These are phyloP conservation scores for Chaetodon trifascialis DNA, from an alignment of 2,113 vertebrate species.

Conservation along the genomic window DNA sequence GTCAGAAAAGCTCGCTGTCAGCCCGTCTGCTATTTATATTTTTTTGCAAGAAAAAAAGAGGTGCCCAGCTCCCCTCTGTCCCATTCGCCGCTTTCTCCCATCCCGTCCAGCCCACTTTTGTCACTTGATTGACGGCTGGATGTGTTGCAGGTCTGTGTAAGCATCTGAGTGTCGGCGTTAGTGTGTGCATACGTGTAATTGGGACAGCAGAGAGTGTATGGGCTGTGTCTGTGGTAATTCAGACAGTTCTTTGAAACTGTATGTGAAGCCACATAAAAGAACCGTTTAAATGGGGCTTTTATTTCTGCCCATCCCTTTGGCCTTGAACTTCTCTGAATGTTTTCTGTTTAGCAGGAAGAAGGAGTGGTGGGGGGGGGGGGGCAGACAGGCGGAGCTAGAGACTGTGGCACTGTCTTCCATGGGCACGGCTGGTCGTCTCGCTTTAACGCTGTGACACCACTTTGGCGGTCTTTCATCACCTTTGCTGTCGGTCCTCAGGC, in stretches of 20 bases:
- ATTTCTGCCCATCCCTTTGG: conserved; percentile 35
- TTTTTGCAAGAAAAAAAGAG: conserved; percentile 32
- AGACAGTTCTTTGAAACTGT: conserved; percentile 46
- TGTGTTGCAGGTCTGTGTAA: conserved; percentile 23
- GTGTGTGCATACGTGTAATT: conserved; percentile 21
- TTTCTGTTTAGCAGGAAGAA: conserved; percentile 37
- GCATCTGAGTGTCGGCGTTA: not conserved
- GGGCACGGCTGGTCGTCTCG: conserved; percentile 39
- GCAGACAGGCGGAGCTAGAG: conserved; percentile 3
- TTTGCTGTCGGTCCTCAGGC: conserved; percentile 34
- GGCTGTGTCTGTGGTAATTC: conserved; percentile 41
- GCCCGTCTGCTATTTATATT: conserved; percentile 51
- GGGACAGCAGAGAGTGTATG: conserved; percentile 20
- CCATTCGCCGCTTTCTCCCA: conserved; percentile 4
- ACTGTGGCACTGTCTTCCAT: conserved; percentile 11
- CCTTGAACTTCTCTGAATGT: conserved; percentile 61
- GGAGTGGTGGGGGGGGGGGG: not conserved
- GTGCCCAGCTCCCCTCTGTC: conserved; percentile 17
- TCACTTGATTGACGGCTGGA: conserved; percentile 36
- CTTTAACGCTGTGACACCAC: conserved; percentile 47
- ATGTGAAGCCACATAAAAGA: conserved; percentile 53
- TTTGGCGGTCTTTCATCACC: conserved; percentile 57
- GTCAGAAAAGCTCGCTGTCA: conserved; percentile 60
- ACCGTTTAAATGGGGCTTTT: conserved; percentile 42
- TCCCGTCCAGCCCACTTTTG: conserved; percentile 36